Evolutionary conservation across 2,113 vertebrate genomes (phyloP), one percentile per base, ranked within the genome.

Genomic region (Numenius arquata): DNA sequence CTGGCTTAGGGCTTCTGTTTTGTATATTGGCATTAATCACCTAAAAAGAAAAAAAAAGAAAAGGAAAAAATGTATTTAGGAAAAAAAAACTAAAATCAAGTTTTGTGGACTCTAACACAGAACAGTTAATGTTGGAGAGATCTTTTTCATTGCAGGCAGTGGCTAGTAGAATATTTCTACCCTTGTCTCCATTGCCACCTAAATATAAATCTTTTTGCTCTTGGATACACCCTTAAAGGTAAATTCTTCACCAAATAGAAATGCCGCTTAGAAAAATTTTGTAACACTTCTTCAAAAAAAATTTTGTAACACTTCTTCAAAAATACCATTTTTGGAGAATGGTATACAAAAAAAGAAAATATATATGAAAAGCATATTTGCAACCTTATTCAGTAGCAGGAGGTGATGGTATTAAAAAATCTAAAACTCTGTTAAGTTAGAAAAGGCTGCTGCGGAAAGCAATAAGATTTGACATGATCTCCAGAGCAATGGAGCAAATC

Each of bases 1-100:
- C 99, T 9, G 99, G 99, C 96, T 99, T 99, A 61, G 99, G 99
- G 94, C 99, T 99, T 97, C 99, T 99, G 98, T 99, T 99, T 96
- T 99, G 99, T 89, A 99, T 98, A 86, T 99, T 99, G 55, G 98
- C 98, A 85, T 99, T 98, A 92, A 99, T 97, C 56, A 99, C 97
- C 99, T 99, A 92, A n/a, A n/a, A n/a, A 65, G 10, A 38, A 14
- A 86, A 65, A 4, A 92, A 40, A 88, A 82, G 40, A 83, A 95
- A 84, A 85, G 65, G 4, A 7, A 4, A 25, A 16, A 58, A 38
- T 4, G n/a, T 43, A 90, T 63, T 78, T 52, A 59, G 30, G 70
- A 75, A 87, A 79, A 81, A 27, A 25, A 14, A 2, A 3, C 8
- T 5, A 29, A 34, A 45, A n/a, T 23, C 9, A 21, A 21, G 34